Evolutionary conservation across 2,797 vertebrate species (phyloP).

Genomic region (Adrianichthys oophorus): DNA sequence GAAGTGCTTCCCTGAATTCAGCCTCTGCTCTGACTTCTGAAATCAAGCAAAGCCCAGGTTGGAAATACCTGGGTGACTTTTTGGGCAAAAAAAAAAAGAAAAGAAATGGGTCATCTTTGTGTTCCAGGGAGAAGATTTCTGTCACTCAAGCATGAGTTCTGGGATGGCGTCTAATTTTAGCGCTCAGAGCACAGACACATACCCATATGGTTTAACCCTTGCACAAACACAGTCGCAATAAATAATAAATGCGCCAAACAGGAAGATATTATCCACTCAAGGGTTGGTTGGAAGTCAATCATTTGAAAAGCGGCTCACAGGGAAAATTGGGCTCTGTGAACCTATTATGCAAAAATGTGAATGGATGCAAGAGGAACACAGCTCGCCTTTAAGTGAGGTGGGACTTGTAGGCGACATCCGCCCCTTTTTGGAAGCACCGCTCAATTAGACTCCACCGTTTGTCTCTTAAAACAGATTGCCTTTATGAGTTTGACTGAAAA

Average conservation of each 20-base stretch:
- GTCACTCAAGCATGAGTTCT: conserved; percentile 70
- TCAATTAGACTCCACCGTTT: conserved; percentile 27
- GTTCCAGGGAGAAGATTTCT: conserved; percentile 68
- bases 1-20: not conserved
- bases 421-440: conserved; percentile 18
- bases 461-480: conserved; percentile 17
- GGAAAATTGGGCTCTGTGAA: conserved; percentile 50
- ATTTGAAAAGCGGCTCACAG: conserved; percentile 54
- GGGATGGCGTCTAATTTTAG: conserved; percentile 78
- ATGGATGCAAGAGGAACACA: conserved; percentile 26
- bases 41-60: conserved; percentile 2
- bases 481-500: conserved; percentile 23
- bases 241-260: conserved; percentile 67
- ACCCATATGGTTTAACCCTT: conserved; percentile 56
- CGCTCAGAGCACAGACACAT: conserved; percentile 52
- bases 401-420: conserved; percentile 29
- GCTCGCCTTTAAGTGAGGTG: conserved; percentile 27
- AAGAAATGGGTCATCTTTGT: conserved; percentile 66
- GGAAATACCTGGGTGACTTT: conserved; percentile 29
- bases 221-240: conserved; percentile 66
- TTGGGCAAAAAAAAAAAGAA: conserved; percentile 24
- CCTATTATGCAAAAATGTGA: conserved; percentile 41
- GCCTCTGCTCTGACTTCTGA: no score
- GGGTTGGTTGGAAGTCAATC: conserved; percentile 51
- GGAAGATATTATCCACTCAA: conserved; percentile 61